Evolutionary conservation across 2,797 vertebrate species (phyloP).

Genomic region (Danio albolineatus): DNA sequence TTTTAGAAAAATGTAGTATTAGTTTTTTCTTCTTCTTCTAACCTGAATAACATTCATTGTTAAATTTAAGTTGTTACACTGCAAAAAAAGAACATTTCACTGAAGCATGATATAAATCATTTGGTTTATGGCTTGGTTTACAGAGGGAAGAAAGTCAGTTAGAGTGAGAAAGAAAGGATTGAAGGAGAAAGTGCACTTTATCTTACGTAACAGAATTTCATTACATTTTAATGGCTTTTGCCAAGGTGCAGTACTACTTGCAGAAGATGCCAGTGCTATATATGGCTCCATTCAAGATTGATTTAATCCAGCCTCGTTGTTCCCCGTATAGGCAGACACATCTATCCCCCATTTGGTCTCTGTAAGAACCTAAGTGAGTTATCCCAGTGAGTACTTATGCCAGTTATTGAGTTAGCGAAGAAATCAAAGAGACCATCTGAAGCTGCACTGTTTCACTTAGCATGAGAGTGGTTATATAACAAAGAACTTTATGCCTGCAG

Average conservation of each 20-base stretch:
- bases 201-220: constrained; percentile 42
- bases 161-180: constrained; percentile 10
- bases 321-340: constrained; percentile 43
- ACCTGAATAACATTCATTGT: background rate
- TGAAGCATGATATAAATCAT: background rate
- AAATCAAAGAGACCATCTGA: constrained; percentile 33
- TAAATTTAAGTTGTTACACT: background rate
- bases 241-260: constrained; percentile 62
- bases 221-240: constrained; percentile 50
- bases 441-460: constrained; percentile 30
- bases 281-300: constrained; percentile 60
- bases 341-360: constrained; percentile 2
- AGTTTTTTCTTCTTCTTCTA: background rate
- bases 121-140: background rate
- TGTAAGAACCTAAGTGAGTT: constrained; percentile 57
- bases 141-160: background rate
- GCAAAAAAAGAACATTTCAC: background rate
- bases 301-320: constrained; percentile 64
- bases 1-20: background rate
- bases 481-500: background rate
- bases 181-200: constrained; percentile 42
- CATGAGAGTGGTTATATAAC: constrained; percentile 16
- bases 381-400: constrained; percentile 61
- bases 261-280: constrained; percentile 60
- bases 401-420: constrained; percentile 66